Evolutionary conservation across 2,888 invertebrate species (phyloP).

Genomic region (Heliconius ethilla): DNA sequence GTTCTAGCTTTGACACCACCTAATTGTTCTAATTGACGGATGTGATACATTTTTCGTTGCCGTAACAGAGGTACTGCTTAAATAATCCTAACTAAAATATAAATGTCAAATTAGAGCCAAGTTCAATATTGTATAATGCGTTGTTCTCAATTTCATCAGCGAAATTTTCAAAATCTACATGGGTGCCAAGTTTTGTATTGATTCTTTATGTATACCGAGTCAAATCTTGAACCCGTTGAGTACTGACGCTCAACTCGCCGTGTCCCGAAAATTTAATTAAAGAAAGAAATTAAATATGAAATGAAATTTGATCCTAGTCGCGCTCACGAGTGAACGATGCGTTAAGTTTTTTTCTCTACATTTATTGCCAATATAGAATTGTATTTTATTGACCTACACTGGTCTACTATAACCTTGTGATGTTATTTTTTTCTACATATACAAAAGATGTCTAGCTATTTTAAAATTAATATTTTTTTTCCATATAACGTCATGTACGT

Average conservation of each 20-base stretch:
- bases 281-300: neutral
- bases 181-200: neutral
- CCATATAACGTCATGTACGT: neutral
- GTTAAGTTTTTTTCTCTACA: neutral
- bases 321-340: neutral
- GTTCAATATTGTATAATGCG: neutral
- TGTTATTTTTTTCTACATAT: neutral
- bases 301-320: neutral
- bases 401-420: neutral
- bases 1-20: neutral
- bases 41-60: neutral
- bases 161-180: neutral
- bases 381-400: neutral
- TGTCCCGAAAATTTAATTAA: too few species aligned
- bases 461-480: neutral
- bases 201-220: too few species aligned
- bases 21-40: slow-evolving; percentile 4
- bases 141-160: neutral
- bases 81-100: neutral
- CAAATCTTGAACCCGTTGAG: too few species aligned
- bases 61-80: neutral
- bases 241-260: too few species aligned
- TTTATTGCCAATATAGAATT: neutral
- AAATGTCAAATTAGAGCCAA: neutral
- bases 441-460: neutral